These are phyloP conservation scores for Oreocharis arfaki DNA, from an alignment of 2,113 vertebrate genomes.

Conservation along the genomic window DNA sequence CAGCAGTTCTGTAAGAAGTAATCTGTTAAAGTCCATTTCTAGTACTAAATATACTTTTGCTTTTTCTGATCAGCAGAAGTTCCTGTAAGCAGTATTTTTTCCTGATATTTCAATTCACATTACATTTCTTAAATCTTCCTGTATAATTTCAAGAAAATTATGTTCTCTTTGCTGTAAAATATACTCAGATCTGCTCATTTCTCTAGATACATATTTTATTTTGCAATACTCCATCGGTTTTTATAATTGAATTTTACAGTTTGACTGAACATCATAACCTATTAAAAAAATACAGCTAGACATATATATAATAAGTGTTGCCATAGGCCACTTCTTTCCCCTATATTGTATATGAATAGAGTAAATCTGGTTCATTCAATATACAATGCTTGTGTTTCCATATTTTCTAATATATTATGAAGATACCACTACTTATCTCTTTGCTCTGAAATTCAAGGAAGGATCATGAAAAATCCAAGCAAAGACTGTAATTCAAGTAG, in stretches of 20 bases:
- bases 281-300: background rate
- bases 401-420: background rate
- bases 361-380: background rate
- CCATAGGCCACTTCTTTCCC: background rate
- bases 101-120: background rate
- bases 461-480: background rate
- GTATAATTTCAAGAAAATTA: background rate
- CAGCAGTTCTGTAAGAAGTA: slow-evolving; percentile 4
- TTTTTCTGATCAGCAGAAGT: slow-evolving; percentile 14
- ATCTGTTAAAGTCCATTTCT: slow-evolving; percentile 27
- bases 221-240: background rate
- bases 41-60: background rate
- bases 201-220: background rate
- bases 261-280: background rate
- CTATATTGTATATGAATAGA: background rate
- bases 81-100: slow-evolving; percentile 17
- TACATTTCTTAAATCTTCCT: background rate
- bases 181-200: background rate
- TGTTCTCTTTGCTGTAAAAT: background rate
- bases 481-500: background rate
- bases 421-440: background rate
- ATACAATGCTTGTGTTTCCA: background rate
- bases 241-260: background rate
- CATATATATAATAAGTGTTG: background rate
- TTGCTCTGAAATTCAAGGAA: background rate